Evolutionary conservation across 1,140 invertebrate genomes (phyloP).

Genomic region (Diabrotica virgifera): DNA sequence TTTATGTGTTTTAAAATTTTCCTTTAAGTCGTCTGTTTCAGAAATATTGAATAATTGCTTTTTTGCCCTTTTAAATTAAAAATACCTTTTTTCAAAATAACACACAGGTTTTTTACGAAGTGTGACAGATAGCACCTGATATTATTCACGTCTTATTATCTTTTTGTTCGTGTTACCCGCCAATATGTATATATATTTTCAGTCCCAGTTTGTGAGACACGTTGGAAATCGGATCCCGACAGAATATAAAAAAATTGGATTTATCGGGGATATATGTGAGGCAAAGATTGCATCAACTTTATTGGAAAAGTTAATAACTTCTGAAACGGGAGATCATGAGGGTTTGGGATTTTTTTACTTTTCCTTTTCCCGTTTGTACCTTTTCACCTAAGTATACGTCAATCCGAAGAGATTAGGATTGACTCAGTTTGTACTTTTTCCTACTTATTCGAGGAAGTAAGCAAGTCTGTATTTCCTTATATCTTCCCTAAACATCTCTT

Average conservation of each 20-base stretch:
- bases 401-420: neutral
- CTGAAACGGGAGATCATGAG: constrained; percentile 1
- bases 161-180: too few species aligned
- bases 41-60: too few species aligned
- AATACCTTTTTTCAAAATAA: too few species aligned
- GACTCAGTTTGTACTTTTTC: neutral
- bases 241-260: neutral
- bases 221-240: neutral
- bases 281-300: neutral
- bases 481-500: neutral
- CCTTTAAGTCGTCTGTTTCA: too few species aligned
- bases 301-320: constrained; percentile 3
- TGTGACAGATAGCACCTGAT: too few species aligned
- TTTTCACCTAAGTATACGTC: neutral
- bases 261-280: neutral
- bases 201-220: neutral
- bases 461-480: neutral
- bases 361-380: neutral
- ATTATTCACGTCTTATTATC: too few species aligned
- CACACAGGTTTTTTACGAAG: too few species aligned
- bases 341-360: neutral
- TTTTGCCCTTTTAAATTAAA: too few species aligned
- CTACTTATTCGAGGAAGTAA: neutral
- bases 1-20: too few species aligned
- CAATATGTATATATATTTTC: neutral